phyloP scores from a whole-genome alignment of 2,797 vertebrate genomes.

The Helarctos malayanus region DNA sequence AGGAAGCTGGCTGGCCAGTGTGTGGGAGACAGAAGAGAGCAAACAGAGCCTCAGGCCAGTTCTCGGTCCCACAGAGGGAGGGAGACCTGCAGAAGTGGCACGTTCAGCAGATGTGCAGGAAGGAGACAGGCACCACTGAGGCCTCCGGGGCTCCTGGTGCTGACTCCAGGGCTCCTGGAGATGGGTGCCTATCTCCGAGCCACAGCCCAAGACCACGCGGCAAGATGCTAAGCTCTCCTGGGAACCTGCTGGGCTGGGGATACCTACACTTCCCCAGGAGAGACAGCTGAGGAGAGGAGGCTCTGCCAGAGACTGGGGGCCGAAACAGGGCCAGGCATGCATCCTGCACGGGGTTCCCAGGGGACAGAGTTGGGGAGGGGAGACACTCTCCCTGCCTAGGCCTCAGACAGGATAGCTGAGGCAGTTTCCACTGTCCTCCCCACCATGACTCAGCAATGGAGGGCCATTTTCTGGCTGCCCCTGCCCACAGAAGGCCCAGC shows the following conservation, averaged over 20 bases:
- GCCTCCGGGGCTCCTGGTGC: not conserved
- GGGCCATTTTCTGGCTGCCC: not conserved
- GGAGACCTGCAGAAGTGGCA: no score
- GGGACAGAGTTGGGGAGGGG: not conserved
- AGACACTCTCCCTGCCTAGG: not conserved
- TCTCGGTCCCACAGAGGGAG: not conserved
- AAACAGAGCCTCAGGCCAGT: accelerated
- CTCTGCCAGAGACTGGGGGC: not conserved
- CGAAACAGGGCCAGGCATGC: not conserved
- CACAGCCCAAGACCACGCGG: not conserved
- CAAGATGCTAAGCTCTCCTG: not conserved
- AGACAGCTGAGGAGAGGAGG: not conserved
- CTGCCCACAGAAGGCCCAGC: not conserved
- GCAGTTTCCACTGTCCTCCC: not conserved
- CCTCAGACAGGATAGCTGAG: accelerated
- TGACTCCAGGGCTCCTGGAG: not conserved
- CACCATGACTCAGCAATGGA: accelerated
- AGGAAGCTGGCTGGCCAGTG: not conserved
- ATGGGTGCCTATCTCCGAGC: not conserved
- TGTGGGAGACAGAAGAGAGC: no score
- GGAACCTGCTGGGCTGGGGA: not conserved
- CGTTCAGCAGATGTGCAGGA: not conserved
- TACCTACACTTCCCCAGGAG: not conserved
- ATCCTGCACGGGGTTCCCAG: not conserved
- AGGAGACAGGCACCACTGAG: not conserved